phyloP scores from a whole-genome alignment of 2,888 invertebrate genomes.

The Schizotus pectinicornis region DNA sequence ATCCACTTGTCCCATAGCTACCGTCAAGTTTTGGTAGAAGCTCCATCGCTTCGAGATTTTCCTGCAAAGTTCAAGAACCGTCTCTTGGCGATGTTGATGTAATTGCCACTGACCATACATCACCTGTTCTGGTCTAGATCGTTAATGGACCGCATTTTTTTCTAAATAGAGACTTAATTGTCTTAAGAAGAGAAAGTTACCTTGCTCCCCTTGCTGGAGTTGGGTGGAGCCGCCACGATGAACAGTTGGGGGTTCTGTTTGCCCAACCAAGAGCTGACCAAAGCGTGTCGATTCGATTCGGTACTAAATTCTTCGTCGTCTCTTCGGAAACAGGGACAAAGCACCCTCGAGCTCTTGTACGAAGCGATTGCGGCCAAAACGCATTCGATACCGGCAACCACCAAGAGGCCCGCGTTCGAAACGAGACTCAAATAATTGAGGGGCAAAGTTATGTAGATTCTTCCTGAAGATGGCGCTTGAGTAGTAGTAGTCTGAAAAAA shows the following conservation, averaged over 20 bases:
- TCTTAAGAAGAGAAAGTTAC: conserved; percentile 28
- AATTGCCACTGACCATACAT: too few species aligned
- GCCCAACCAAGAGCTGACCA: conserved; percentile 66
- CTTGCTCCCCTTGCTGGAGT: conserved; percentile 41
- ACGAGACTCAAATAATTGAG: conserved; percentile 65
- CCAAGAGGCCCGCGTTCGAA: conserved; percentile 67
- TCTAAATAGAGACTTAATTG: neutral
- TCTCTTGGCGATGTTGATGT: too few species aligned
- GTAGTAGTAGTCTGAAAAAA: conserved; percentile 16
- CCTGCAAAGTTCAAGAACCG: too few species aligned
- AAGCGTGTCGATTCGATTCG: conserved; percentile 60
- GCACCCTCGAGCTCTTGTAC: conserved; percentile 62
- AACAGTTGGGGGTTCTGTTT: conserved; percentile 54
- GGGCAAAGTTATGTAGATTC: conserved; percentile 45
- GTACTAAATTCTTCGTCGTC: conserved; percentile 40
- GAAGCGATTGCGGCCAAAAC: conserved; percentile 62
- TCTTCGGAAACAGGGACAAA: conserved; percentile 65
- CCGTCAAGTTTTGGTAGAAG: too few species aligned
- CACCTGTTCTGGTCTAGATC: too few species aligned
- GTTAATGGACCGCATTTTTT: too few species aligned
- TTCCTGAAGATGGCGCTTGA: conserved; percentile 12
- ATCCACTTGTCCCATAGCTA: too few species aligned
- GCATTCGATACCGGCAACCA: conserved; percentile 63
- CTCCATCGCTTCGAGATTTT: too few species aligned
- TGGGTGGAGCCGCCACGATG: conserved; percentile 51